Evolutionary conservation across 2,888 invertebrate genomes (phyloP).

Genomic region (Tuta absoluta): DNA sequence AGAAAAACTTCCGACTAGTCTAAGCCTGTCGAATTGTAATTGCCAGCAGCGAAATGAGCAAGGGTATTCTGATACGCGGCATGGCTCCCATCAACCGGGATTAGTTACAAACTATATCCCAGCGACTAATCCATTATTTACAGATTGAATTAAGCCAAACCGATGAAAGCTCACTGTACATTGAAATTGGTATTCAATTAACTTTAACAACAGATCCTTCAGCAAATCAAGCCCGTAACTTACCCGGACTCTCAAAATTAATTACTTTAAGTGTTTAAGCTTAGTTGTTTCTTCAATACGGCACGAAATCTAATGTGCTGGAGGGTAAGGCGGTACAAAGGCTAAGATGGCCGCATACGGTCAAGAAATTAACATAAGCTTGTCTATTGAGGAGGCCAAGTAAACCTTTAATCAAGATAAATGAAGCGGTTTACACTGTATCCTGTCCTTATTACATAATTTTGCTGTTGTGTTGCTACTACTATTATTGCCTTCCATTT

Average conservation of each 20-base stretch:
- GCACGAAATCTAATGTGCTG: neutral
- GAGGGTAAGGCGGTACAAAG: neutral
- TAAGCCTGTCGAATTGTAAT: too few species aligned
- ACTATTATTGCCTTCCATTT: too few species aligned
- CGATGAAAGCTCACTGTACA: too few species aligned
- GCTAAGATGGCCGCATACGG: neutral
- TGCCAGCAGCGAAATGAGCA: too few species aligned
- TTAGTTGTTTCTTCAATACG: slow-evolving; percentile 1
- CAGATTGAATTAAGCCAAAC: too few species aligned
- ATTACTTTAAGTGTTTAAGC: neutral
- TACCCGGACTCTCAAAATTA: neutral
- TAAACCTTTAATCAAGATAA: slow-evolving; percentile 9
- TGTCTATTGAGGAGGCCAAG: neutral
- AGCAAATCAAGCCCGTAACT: neutral
- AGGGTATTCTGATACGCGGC: too few species aligned
- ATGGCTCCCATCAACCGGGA: too few species aligned
- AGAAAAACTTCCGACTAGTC: too few species aligned
- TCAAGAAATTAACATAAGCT: slow-evolving; percentile 14
- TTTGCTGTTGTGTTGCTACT: too few species aligned
- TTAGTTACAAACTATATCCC: too few species aligned
- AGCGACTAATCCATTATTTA: too few species aligned
- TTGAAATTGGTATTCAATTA: neutral
- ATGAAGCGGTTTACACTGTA: neutral
- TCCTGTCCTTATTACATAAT: too few species aligned
- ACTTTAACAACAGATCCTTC: neutral